phyloP scores from a whole-genome alignment of 2,113 vertebrate species.

The Perca schrenkii region DNA sequence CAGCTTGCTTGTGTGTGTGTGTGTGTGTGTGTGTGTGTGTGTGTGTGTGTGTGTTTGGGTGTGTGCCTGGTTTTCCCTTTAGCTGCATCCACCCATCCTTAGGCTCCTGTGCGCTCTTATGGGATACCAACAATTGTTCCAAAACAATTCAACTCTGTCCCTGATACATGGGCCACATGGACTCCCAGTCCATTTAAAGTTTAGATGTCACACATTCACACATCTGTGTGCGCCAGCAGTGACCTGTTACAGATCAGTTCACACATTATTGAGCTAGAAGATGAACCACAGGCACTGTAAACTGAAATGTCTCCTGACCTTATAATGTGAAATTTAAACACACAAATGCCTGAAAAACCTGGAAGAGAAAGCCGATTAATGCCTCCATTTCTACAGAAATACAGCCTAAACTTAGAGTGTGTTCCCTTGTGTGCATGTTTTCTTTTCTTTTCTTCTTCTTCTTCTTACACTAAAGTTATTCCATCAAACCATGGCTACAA shows the following conservation, averaged over 20 bases:
- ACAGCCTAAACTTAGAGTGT: neutral
- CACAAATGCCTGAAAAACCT: neutral
- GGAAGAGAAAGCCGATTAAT: neutral
- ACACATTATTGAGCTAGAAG: conserved; percentile 6
- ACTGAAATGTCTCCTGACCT: neutral
- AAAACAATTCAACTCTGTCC: conserved; percentile 48
- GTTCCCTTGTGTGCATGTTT: neutral
- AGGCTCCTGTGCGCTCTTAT: conserved; percentile 20
- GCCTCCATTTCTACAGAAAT: neutral
- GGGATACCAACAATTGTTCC: conserved; percentile 4
- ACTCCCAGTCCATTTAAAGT: conserved; percentile 48
- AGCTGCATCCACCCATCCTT: neutral
- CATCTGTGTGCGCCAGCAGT: conserved; percentile 14
- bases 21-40: conserved; percentile 17
- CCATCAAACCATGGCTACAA: neutral
- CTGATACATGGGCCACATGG: neutral
- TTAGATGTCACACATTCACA: conserved; percentile 45
- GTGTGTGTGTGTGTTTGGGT: conserved; percentile 7
- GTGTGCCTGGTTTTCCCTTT: conserved; percentile 36
- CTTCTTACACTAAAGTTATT: neutral
- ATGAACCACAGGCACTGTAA: conserved; percentile 1
- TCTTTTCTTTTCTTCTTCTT: neutral
- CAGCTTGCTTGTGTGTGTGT: neutral
- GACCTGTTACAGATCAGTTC: conserved; percentile 14
- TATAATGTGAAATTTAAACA: conserved; percentile 2